Evolutionary conservation across 2,888 invertebrate species (phyloP).

Genomic region (Caenorhabditis angaria): DNA sequence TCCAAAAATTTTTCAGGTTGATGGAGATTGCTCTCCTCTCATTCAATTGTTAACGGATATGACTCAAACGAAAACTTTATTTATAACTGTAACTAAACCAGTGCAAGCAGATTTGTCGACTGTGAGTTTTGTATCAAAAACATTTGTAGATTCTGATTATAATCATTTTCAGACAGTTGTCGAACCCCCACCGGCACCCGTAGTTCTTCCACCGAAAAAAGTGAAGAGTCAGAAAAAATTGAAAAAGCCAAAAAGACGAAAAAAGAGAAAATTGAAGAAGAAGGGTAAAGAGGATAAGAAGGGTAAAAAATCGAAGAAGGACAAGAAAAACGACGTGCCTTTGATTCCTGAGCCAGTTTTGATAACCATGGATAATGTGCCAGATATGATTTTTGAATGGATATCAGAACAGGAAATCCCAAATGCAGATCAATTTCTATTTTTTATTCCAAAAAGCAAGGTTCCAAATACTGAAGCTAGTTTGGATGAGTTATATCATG

Average conservation of each 20-base stretch:
- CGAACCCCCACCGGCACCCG: not conserved
- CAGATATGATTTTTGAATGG: slow-evolving; percentile 41
- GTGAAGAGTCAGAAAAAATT: slow-evolving; percentile 9
- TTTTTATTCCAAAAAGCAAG: slow-evolving; percentile 30
- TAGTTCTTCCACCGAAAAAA: slow-evolving; percentile 11
- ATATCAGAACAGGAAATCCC: slow-evolving; percentile 27
- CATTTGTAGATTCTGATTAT: not conserved
- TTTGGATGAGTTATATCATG: slow-evolving; percentile 44
- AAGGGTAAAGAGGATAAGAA: not conserved
- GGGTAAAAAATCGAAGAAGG: slow-evolving; percentile 12
- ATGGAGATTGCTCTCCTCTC: slow-evolving; percentile 34
- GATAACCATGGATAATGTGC: slow-evolving; percentile 17
- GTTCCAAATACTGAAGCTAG: slow-evolving; percentile 17
- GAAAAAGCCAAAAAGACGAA: slow-evolving; percentile 14
- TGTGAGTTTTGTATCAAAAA: not conserved
- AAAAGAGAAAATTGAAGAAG: not conserved
- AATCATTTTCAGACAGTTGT: slow-evolving; percentile 9
- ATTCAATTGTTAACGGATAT: slow-evolving; percentile 37
- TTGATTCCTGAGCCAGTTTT: slow-evolving; percentile 9
- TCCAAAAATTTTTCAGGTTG: slow-evolving; percentile 14
- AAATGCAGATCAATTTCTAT: slow-evolving; percentile 29
- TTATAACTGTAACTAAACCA: slow-evolving; percentile 30
- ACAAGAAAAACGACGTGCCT: slow-evolving; percentile 12
- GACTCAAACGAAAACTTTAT: slow-evolving; percentile 27
- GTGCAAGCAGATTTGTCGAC: not conserved